These are phyloP conservation scores for Heloderma charlesbogerti DNA, from an alignment of 2,113 vertebrate species.

Conservation along the genomic window DNA sequence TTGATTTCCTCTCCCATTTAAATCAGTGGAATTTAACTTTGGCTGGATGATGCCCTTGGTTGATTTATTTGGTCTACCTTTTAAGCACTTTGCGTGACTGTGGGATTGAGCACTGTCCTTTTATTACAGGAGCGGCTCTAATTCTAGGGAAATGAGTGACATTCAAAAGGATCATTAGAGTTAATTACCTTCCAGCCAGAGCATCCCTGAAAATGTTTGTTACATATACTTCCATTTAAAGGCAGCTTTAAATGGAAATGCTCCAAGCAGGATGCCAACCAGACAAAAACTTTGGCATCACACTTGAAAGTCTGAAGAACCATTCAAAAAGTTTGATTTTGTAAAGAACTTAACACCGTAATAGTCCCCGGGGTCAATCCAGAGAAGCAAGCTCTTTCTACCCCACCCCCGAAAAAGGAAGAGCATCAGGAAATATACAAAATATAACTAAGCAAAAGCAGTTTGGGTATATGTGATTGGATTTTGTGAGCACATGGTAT, in stretches of 20 bases:
- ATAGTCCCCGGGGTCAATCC: not conserved
- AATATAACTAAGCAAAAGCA: not conserved
- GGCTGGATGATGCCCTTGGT: not conserved
- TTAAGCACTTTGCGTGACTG: not conserved
- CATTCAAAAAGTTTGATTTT: conserved; percentile 8
- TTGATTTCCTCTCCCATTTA: not conserved
- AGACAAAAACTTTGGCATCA: conserved; percentile 12
- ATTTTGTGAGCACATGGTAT: not conserved
- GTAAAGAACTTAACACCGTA: conserved; percentile 8
- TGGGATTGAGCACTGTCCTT: not conserved
- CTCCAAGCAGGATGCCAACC: not conserved
- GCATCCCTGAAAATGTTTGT: not conserved
- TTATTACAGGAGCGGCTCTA: not conserved
- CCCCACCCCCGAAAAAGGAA: not conserved
- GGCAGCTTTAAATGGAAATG: conserved; percentile 8
- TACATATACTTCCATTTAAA: conserved; percentile 13
- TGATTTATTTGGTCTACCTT: conserved; percentile 4
- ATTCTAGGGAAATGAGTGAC: conserved; percentile 9
- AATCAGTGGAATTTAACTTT: not conserved
- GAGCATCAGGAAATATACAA: not conserved
- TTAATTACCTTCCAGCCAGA: not conserved
- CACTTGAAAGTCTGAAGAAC: not conserved
- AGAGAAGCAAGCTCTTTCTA: not conserved
- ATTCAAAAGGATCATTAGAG: conserved; percentile 4
- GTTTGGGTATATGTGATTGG: not conserved